phyloP scores from a whole-genome alignment of 1,140 invertebrate genomes.

The Maniola jurtina region DNA sequence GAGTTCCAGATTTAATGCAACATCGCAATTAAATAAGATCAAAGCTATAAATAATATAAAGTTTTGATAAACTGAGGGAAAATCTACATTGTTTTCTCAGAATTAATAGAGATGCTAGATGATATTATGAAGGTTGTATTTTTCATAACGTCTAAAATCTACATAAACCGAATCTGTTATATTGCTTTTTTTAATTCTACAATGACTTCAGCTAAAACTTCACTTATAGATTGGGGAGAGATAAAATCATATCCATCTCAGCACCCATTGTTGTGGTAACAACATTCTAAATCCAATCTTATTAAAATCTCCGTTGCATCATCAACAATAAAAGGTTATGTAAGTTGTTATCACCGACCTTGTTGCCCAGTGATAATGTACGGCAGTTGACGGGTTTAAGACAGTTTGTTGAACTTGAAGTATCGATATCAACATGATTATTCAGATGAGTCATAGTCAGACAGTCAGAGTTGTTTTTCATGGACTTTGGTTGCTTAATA shows the following conservation, averaged over 20 bases:
- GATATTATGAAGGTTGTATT: too few species aligned
- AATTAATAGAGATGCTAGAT: too few species aligned
- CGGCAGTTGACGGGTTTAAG: conserved; percentile 11
- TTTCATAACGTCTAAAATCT: not conserved
- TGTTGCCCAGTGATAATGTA: conserved; percentile 26
- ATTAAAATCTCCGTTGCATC: conserved; percentile 20
- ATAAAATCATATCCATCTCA: conserved; percentile 27
- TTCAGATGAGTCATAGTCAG: too few species aligned
- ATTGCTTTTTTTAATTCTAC: conserved; percentile 4
- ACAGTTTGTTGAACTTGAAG: conserved; percentile 29
- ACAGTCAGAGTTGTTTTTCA: too few species aligned
- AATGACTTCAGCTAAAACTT: conserved; percentile 24
- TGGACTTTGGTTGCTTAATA: too few species aligned
- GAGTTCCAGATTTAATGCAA: too few species aligned
- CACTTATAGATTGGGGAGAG: conserved; percentile 27
- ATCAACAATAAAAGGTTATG: conserved; percentile 19
- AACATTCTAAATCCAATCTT: conserved; percentile 16
- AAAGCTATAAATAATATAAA: too few species aligned
- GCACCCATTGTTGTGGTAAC: conserved; percentile 24
- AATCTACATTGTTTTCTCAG: too few species aligned
- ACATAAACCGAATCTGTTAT: not conserved
- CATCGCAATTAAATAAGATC: too few species aligned
- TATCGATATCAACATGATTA: not conserved
- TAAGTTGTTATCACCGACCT: conserved; percentile 25
- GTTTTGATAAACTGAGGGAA: too few species aligned